phyloP scores from a whole-genome alignment of 2,113 vertebrate species.

The Leptosomus discolor region DNA sequence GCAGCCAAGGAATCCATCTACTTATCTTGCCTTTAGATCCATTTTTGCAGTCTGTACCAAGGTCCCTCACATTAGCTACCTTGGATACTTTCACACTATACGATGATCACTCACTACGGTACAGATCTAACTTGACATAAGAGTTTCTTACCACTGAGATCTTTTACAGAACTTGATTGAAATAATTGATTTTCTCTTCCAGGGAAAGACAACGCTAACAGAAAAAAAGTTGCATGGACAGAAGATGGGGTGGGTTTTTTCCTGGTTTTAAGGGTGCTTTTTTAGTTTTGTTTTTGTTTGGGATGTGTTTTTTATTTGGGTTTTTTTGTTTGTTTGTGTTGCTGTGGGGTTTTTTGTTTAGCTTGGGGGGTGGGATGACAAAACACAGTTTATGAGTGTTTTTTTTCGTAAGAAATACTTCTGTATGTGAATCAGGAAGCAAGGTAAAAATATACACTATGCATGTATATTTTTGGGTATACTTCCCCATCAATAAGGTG shows the following conservation, averaged over 20 bases:
- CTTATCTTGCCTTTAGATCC: not conserved
- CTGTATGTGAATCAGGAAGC: not conserved
- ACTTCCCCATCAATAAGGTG: not conserved
- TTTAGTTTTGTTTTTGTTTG: not conserved
- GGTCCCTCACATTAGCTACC: not conserved
- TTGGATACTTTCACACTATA: not conserved
- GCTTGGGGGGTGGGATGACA: too few species aligned
- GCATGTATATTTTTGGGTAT: too few species aligned
- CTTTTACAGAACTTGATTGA: not conserved
- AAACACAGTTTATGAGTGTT: too few species aligned
- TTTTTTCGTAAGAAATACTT: not conserved
- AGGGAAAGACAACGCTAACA: not conserved
- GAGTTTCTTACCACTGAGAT: not conserved
- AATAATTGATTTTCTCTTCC: not conserved
- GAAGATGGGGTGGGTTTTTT: not conserved
- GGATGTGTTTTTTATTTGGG: not conserved
- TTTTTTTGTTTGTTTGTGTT: too few species aligned
- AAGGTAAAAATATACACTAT: not conserved
- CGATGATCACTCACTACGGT: not conserved
- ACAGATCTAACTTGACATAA: not conserved
- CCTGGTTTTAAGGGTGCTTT: not conserved
- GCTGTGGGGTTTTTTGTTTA: not conserved
- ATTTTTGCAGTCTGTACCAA: not conserved
- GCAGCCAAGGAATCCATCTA: not conserved
- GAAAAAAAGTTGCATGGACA: not conserved